Evolutionary conservation across 1,140 invertebrate genomes (phyloP).

Genomic region (Tetranychus urticae): DNA sequence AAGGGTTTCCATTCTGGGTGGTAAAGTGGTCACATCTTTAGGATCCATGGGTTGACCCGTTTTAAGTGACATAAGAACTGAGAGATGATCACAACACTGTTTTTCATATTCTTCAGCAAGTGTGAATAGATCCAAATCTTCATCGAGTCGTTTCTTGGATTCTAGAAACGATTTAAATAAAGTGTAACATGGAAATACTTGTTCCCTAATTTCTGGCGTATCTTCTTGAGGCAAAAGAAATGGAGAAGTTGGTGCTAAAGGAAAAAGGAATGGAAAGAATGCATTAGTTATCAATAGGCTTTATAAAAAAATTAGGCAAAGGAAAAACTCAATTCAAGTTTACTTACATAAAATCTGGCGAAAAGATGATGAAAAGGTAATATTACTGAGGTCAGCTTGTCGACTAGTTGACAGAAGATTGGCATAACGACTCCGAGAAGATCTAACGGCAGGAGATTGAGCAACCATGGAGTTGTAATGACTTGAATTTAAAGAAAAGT

Average conservation of each 20-base stretch:
- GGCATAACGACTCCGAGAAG: too few relatives aligned
- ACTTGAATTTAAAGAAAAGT: too few relatives aligned
- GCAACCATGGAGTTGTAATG: too few relatives aligned
- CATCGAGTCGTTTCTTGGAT: neutral
- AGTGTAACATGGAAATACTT: neutral
- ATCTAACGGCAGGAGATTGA: too few relatives aligned
- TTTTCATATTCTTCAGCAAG: constrained; percentile 4
- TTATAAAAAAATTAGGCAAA: too few relatives aligned
- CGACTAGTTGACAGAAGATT: too few relatives aligned
- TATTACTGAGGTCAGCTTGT: too few relatives aligned
- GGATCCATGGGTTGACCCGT: neutral
- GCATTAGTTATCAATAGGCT: too few relatives aligned
- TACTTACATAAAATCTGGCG: too few relatives aligned
- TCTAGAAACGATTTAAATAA: neutral
- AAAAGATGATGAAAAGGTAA: too few relatives aligned
- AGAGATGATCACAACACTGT: neutral
- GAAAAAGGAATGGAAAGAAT: too few relatives aligned
- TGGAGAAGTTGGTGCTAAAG: neutral
- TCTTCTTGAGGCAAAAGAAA: neutral
- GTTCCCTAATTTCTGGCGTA: neutral
- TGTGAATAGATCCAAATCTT: neutral
- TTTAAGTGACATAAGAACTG: neutral
- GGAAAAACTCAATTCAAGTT: too few relatives aligned
- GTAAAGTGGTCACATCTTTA: neutral
- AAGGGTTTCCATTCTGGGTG: constrained; percentile 2